phyloP scores from a whole-genome alignment of 2,113 vertebrate species.

The Arvicanthis niloticus region DNA sequence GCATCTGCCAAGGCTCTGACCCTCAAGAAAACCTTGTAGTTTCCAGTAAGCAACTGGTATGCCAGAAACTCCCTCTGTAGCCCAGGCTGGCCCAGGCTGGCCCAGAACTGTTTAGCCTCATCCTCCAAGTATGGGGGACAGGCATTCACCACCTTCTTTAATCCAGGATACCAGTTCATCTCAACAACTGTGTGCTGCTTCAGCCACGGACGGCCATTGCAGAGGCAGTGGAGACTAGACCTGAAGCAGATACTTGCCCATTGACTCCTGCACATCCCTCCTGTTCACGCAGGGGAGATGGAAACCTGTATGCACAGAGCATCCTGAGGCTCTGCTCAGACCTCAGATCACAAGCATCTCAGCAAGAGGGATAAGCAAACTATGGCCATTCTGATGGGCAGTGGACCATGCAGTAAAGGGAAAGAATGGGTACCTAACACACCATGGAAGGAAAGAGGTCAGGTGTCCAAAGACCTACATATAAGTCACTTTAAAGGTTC shows the following conservation, averaged over 20 bases:
- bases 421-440: background rate
- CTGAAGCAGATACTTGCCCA: no score
- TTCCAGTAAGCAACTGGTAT: rapidly evolving
- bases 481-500: background rate
- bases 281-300: background rate
- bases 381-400: rapidly evolving
- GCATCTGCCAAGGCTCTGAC: background rate
- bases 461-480: background rate
- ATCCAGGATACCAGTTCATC: background rate
- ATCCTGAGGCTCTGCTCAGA: background rate
- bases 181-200: background rate
- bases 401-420: background rate
- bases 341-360: background rate
- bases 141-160: rapidly evolving
- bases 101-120: background rate
- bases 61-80: background rate
- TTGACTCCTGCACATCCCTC: background rate
- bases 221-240: no score
- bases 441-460: background rate
- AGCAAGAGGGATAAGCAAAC: background rate
- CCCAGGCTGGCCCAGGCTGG: background rate
- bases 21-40: background rate
- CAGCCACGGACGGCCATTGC: background rate
- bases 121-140: background rate
- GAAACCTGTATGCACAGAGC: background rate